Base-by-base conservation (phyloP, 2,797 vertebrate species). In the Tolypeutes matacus region DNA sequence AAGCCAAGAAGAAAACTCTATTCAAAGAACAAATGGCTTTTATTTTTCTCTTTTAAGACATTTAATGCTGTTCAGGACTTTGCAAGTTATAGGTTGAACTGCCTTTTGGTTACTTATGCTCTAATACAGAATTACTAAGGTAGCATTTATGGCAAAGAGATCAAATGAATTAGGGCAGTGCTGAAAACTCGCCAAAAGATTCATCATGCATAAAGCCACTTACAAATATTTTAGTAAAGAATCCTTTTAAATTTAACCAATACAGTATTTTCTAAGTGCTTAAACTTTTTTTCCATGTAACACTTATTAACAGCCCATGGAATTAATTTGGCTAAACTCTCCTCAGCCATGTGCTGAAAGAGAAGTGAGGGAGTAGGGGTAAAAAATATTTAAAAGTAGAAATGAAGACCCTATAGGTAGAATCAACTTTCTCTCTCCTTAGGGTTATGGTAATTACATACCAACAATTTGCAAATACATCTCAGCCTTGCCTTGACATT, bases 201-300 rank as follows among this genome's bases (percentile, higher is more conserved):
- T 90, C 46, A 31, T 27, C 82, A 29, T 69, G 51, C 42, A 67
- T 25, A 94, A 96, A 86, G 36, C 18, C 53, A 60, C 25, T 73
- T 73, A 65, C 13, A 75, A 81, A 15, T 76, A 84, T 84, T 86
- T 94, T 70, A 88, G 42, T 67, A 34, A 93, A 69, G n/a, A 86
- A 82, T 92, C 51, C 14, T 73, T 86, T 96, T 92, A 94, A 86
- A 96, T 69, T 88, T 86, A 96, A 88, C 31, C n/a, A 64, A 92
- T 62, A 76, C 12, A 92, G 3, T 89, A 20, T 95, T 94, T 89
- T 91, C 20, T n/a, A 86, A 21, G 6, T 8, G 85, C 17, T 65
- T 49, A 31, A 34, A 39, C 53, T 69, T 70, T 56, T 69, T 86
- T 77, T 72, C 23, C 23, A 72, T 49, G 36, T 91, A 92, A n/a